Conservation (phyloP, 2,797 vertebrate genomes). For the Scarus forsteni region DNA sequence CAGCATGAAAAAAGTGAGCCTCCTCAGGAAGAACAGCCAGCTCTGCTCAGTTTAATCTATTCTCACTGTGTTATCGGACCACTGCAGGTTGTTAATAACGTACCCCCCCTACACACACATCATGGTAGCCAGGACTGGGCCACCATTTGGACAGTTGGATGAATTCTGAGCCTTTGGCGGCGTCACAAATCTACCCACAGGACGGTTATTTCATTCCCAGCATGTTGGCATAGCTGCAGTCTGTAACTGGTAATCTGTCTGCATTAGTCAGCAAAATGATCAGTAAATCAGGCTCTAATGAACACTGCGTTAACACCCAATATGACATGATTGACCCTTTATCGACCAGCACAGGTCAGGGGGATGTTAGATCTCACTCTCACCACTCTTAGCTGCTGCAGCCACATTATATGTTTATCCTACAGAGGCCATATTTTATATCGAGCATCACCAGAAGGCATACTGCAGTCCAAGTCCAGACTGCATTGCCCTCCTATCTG, state of each 20-base stretch:
- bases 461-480: no score
- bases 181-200: slow-evolving; percentile 28
- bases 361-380: neutral
- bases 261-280: slow-evolving; percentile 13
- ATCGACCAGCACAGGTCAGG: neutral
- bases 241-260: slow-evolving; percentile 23
- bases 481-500: no score
- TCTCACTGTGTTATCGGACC: slow-evolving; percentile 67
- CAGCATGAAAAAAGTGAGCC: slow-evolving; percentile 68
- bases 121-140: neutral
- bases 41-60: slow-evolving; percentile 65
- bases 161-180: slow-evolving; percentile 19
- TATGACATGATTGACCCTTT: slow-evolving; percentile 2
- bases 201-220: slow-evolving; percentile 29
- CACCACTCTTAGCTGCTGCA: neutral
- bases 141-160: slow-evolving; percentile 28
- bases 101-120: neutral
- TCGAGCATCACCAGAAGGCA: no score
- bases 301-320: slow-evolving; percentile 10
- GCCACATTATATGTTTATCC: neutral
- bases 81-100: slow-evolving; percentile 73
- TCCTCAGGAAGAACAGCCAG: slow-evolving; percentile 62
- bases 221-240: neutral
- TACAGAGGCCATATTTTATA: neutral
- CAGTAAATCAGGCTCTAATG: slow-evolving; percentile 2